These are phyloP conservation scores for Benitochromis conjunctus DNA, from an alignment of 2,113 vertebrate genomes.

Conservation along the genomic window DNA sequence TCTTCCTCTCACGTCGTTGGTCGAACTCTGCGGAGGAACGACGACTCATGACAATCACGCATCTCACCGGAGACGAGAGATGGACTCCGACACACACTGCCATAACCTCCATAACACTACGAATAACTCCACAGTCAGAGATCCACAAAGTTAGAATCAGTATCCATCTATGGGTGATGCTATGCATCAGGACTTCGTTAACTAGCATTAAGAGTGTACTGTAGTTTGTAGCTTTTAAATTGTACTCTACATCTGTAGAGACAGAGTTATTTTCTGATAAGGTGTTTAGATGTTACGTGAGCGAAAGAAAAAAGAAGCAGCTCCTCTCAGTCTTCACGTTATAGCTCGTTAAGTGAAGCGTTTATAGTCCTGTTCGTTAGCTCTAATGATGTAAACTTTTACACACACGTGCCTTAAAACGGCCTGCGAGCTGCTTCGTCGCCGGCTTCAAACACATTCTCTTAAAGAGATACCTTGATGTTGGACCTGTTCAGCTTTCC, in stretches of 20 bases:
- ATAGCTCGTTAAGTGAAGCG: conserved; percentile 46
- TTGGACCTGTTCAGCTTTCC: neutral
- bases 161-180: conserved; percentile 47
- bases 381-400: conserved; percentile 27
- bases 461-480: conserved; percentile 52
- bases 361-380: conserved; percentile 45
- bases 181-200: conserved; percentile 52
- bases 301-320: neutral
- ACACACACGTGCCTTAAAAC: conserved; percentile 61
- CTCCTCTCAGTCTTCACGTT: conserved; percentile 37
- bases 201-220: conserved; percentile 43
- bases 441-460: conserved; percentile 4
- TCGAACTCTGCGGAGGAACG: neutral
- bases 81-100: conserved; percentile 29
- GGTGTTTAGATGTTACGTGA: conserved; percentile 45
- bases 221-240: conserved; percentile 48
- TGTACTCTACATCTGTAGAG: conserved; percentile 52
- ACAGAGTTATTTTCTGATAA: conserved; percentile 56
- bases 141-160: neutral
- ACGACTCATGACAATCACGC: conserved; percentile 47
- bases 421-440: conserved; percentile 6
- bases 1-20: neutral
- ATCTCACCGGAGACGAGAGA: neutral
- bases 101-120: conserved; percentile 48
- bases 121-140: conserved; percentile 24